Percentiles rank a stretch among this genome's conserved stretches.
These are phyloP conservation scores for Myotis brandtii DNA, from an alignment of 2,113 vertebrate genomes.

Conservation along the genomic window DNA sequence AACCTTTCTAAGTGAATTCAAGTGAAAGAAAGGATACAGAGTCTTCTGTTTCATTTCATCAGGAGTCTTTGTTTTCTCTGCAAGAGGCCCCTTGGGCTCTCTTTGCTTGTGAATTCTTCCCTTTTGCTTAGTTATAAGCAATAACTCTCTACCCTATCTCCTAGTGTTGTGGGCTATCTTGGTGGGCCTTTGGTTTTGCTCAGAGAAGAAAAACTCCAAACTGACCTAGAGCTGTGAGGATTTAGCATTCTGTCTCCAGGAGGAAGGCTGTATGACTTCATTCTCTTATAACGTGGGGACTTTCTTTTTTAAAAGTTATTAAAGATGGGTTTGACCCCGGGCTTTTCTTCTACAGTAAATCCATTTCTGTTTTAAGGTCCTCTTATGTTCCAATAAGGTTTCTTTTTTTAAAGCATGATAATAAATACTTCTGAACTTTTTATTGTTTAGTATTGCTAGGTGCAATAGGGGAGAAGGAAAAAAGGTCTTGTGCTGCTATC, in stretches of 20 bases:
- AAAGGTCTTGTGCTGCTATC: not conserved
- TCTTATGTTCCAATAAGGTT: not conserved
- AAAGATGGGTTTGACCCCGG: not conserved
- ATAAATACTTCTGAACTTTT: not conserved
- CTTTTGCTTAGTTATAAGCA: not conserved
- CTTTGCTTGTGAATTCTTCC: constrained; percentile 1
- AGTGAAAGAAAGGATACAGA: not conserved
- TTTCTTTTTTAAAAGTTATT: not conserved
- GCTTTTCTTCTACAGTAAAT: constrained; percentile 19
- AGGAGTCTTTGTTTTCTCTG: constrained; percentile 16
- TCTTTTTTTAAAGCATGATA: not conserved
- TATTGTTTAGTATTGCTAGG: not conserved
- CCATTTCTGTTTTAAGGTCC: not conserved
- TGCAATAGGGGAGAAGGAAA: not conserved
- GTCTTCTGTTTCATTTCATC: constrained; percentile 37
- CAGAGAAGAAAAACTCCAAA: not conserved
- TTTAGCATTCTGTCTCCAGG: not conserved
- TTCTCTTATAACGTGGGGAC: not conserved
- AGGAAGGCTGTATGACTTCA: not conserved
- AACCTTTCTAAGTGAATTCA: not conserved
- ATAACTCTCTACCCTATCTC: not conserved
- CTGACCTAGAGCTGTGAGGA: not conserved
- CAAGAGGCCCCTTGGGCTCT: not conserved
- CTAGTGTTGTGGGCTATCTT: not conserved
- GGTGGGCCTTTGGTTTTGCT: constrained; percentile 2